phyloP scores from a whole-genome alignment of 2,888 invertebrate species.

The Daptonema setosum region DNA sequence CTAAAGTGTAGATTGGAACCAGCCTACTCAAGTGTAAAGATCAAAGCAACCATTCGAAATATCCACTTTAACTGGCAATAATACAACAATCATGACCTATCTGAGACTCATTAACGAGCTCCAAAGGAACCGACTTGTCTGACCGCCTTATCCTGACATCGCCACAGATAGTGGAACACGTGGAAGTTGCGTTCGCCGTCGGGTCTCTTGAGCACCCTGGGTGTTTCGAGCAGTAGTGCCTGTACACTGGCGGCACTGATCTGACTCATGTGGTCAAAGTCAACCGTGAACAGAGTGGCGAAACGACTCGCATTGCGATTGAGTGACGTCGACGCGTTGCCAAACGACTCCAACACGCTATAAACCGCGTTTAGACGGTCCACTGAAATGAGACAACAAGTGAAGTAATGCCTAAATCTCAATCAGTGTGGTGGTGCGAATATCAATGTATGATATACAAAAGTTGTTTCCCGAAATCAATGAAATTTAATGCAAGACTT shows the following conservation, averaged over 20 bases:
- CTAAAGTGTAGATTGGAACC: no score
- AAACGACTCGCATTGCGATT: conserved; percentile 71
- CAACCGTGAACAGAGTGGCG: conserved; percentile 71
- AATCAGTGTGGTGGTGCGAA: no score
- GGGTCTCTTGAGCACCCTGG: conserved; percentile 40
- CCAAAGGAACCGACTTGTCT: not conserved
- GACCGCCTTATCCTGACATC: not conserved
- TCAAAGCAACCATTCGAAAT: no score
- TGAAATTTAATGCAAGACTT: no score
- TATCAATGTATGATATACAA: not conserved
- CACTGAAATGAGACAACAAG: no score
- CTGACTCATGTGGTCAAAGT: conserved; percentile 74
- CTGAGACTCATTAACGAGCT: not conserved
- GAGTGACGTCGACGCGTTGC: conserved; percentile 60
- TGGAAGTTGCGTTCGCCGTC: conserved; percentile 51
- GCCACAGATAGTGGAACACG: conserved; percentile 36
- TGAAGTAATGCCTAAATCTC: no score
- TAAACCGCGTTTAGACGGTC: conserved; percentile 63
- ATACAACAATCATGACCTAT: not conserved
- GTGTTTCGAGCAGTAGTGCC: conserved; percentile 54
- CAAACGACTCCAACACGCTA: conserved; percentile 66
- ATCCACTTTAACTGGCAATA: no score
- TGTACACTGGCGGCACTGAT: conserved; percentile 12
- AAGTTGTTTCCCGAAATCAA: no score
- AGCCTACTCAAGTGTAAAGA: no score